Percentiles rank a stretch among this genome's conserved stretches.
phyloP scores from a whole-genome alignment of 1,140 invertebrate species.

The Bradynema listronoti region DNA sequence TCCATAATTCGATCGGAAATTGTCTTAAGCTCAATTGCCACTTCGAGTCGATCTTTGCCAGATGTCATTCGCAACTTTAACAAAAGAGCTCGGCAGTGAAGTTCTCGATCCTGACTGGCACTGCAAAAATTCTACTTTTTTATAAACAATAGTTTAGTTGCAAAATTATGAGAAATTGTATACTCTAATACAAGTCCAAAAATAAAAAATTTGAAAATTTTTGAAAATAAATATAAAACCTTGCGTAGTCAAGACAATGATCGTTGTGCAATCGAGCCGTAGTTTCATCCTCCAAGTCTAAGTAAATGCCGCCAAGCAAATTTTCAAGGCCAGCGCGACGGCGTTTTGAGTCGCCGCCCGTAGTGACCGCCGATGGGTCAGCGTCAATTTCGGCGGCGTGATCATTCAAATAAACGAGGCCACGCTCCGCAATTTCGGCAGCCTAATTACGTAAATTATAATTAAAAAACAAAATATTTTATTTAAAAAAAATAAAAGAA shows the following conservation, averaged over 20 bases:
- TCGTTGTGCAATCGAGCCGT: neutral
- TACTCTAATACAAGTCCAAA: too few species aligned
- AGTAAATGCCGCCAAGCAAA: constrained; percentile 1
- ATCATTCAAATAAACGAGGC: neutral
- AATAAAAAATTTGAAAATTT: too few species aligned
- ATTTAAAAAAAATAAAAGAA: too few species aligned
- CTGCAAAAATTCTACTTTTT: neutral
- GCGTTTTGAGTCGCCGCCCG: neutral
- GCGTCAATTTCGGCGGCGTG: neutral
- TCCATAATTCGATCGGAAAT: too few species aligned
- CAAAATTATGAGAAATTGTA: neutral
- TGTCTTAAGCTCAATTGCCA: too few species aligned
- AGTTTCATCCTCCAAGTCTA: neutral
- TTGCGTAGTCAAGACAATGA: neutral
- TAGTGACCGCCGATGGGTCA: neutral
- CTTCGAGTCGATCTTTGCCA: neutral
- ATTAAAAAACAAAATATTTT: too few species aligned
- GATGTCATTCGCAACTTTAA: neutral
- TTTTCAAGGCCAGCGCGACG: constrained; percentile 1
- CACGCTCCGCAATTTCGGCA: neutral
- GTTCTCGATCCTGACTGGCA: too few species aligned
- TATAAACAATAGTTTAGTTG: neutral
- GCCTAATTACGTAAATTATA: too few species aligned
- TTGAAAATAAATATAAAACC: neutral
- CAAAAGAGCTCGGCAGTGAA: neutral